Evolutionary conservation across 2,888 invertebrate genomes (phyloP).

Genomic region (Allygus modestus): DNA sequence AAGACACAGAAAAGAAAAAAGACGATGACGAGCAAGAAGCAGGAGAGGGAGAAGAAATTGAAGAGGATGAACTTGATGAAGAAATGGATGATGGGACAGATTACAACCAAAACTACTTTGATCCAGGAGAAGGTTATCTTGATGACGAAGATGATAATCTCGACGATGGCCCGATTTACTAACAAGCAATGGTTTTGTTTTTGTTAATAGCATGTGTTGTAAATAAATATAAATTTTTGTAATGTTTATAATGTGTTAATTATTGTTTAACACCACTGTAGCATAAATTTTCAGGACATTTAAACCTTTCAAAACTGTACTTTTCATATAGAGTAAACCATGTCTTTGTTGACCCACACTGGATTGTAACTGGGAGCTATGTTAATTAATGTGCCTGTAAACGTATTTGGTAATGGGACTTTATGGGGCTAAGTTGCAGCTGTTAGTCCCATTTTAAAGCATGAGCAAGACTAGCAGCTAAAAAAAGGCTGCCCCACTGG

Average conservation of each 20-base stretch:
- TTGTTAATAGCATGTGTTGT: not conserved
- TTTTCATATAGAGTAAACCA: too few relatives aligned
- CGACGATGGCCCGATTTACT: conserved; percentile 90
- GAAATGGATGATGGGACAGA: conserved; percentile 94
- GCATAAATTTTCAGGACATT: too few relatives aligned
- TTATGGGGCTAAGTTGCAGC: too few relatives aligned
- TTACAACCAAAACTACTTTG: conserved; percentile 92
- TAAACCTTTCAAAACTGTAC: too few relatives aligned
- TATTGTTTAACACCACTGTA: too few relatives aligned
- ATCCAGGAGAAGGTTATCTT: conserved; percentile 88
- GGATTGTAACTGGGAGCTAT: too few relatives aligned
- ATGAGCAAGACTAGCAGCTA: too few relatives aligned
- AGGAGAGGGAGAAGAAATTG: conserved; percentile 78
- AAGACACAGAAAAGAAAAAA: conserved; percentile 77
- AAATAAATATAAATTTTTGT: conserved; percentile 1
- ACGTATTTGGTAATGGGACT: too few relatives aligned
- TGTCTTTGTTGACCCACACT: too few relatives aligned
- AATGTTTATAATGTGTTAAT: not conserved
- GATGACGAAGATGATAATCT: conserved; percentile 92
- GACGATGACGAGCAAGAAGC: conserved; percentile 77
- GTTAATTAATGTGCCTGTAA: too few relatives aligned
- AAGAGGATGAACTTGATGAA: conserved; percentile 84
- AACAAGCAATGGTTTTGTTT: conserved; percentile 68
- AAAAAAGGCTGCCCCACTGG: too few relatives aligned
- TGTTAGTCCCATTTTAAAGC: too few relatives aligned